These are phyloP conservation scores for Tetrao urogallus DNA, from an alignment of 2,113 vertebrate genomes.

Conservation along the genomic window DNA sequence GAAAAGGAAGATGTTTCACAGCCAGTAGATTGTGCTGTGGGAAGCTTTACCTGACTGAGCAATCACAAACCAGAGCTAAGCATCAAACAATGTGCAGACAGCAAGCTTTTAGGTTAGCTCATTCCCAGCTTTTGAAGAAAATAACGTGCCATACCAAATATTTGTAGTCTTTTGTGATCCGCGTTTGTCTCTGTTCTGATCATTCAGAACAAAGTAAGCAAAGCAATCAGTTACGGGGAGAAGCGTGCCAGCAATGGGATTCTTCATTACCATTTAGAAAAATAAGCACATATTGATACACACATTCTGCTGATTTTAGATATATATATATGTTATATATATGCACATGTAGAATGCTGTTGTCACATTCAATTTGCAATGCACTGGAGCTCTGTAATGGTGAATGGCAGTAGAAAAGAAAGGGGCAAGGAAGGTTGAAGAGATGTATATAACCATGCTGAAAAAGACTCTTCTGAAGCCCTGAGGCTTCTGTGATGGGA, in stretches of 20 bases:
- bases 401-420: constrained; percentile 40
- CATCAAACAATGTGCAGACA: background rate
- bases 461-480: constrained; percentile 79
- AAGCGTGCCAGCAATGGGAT: background rate
- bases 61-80: background rate
- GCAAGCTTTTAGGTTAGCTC: background rate
- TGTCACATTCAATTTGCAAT: constrained; percentile 42
- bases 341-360: background rate
- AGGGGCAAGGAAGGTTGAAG: constrained; percentile 30
- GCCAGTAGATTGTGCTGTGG: background rate
- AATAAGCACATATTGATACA: accelerated
- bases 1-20: background rate
- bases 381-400: background rate
- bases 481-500: constrained; percentile 76
- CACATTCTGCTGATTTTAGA: background rate
- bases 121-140: background rate
- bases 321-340: background rate
- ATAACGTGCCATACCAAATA: background rate
- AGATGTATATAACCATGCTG: constrained; percentile 23
- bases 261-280: accelerated
- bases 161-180: background rate
- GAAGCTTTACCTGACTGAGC: background rate
- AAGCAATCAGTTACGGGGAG: background rate
- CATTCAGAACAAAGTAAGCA: background rate
- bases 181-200: background rate